Evolutionary conservation across 2,888 invertebrate species (phyloP), one percentile per base, ranked within the genome.

Genomic region (Ophion costatus): DNA sequence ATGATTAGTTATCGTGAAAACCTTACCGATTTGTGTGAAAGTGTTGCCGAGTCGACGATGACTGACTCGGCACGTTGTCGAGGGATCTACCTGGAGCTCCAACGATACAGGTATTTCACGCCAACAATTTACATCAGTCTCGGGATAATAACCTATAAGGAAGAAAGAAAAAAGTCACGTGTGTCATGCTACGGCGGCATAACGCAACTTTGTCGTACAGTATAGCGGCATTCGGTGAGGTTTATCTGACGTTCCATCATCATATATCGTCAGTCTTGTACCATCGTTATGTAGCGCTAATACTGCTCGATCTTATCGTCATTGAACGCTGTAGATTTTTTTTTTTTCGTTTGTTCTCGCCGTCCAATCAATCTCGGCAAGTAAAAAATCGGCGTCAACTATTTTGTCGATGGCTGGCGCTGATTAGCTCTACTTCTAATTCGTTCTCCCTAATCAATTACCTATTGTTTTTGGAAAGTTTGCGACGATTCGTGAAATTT

Each of bases 231-330:
- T 45, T 29, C n/a, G 63, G 33, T 56, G 29, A 22, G 56, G 11
- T 42, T 81, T 84, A 84, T 84, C 84, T 69, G 14, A 9, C 14
- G 7, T 11, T 29, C 20, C 29, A 78, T 74, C 77, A 9, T 38
- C n/a, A 63, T 63, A 45, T 56, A 56, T 71, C 64, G 14, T 64
- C 64, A 73, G 79, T 71, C 33, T 51, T 33, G n/a, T 51, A 22
- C 29, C 20, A n/a, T 61, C 80, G 22, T 38, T 22, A 64, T 74
- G 42, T 69, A 73, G 77, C 38, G 67, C 56, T 67, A 24, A 77
- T 74, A 63, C 11, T 38, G 20, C 14, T 42, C 56, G 24, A 10
- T 11, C 38, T 66, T 38, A 51, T 66, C 56, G 56, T 66, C 7
- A 22, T 17, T 3, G 1, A 38, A 29, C 3, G 33, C 17, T 11